Evolutionary conservation across 1,140 invertebrate species (phyloP), one percentile per base, ranked within the genome.

Genomic region (Chionoecetes opilio): DNA sequence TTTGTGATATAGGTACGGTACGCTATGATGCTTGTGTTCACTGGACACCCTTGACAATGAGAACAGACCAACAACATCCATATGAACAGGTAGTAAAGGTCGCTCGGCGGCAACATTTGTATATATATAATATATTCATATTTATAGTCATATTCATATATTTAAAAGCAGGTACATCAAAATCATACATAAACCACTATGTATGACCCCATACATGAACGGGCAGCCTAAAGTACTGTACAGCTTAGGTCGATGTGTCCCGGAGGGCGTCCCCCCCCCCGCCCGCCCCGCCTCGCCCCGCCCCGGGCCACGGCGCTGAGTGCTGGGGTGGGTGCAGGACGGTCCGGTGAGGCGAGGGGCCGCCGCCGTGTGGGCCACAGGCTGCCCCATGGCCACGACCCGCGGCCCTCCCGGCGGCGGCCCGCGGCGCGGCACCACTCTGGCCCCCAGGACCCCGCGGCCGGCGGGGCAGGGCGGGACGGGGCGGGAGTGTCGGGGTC

Each of bases 81-180:
- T 92, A 92, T 95, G 90, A 95, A 95, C 94, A 94, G 87, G 93
- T 94, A 90, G 63, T 94, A 94, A 94, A 94, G 82, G 87, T 94
- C 75, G 87, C 93, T 88, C 93, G 34, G 75, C 29, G 93, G 93
- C 93, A 90, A 94, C 93, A 46, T 95, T 95, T 95, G 94, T 95
- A 91, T 94, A 92, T 91, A 75, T 91, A 46, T 38, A 41, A 93
- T 93, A 84, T 93, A 93, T 84, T 37, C 34, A 92, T 93, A 84
- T 93, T 38, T 82, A 89, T 94, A 88, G 89, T 89, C 82, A 89
- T 94, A 94, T 94, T 35, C 35, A 86, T 86, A 86, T 86, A 89
- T 89, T 95, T 95, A 95, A 92, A 95, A 95, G 94, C 94, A 95
- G 94, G 94, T 95, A 95, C 94, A 95, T 95, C 94, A 85, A 95